Conservation (phyloP, 2,888 invertebrate species). For the Andrena haemorrhoa region DNA sequence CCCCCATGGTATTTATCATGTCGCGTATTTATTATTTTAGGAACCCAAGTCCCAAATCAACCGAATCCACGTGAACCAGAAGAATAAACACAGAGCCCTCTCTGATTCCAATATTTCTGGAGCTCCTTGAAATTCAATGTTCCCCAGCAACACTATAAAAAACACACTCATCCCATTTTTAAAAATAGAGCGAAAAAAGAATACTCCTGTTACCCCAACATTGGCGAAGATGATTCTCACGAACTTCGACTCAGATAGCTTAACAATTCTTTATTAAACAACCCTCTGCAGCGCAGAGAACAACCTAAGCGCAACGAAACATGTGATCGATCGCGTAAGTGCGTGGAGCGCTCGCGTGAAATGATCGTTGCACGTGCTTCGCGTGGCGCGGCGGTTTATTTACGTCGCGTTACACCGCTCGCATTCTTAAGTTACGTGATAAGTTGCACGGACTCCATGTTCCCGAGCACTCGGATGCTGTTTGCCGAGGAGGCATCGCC, state of each 20-base stretch:
- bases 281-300: too few relatives aligned
- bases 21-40: constrained; percentile 34
- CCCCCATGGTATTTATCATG: background rate
- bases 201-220: too few relatives aligned
- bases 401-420: constrained; percentile 28
- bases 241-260: too few relatives aligned
- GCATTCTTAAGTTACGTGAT: constrained; percentile 42
- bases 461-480: constrained; percentile 28
- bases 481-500: constrained; percentile 48
- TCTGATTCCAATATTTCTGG: background rate
- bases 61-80: background rate
- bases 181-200: background rate
- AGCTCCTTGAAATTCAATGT: background rate
- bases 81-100: background rate
- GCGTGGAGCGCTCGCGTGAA: background rate
- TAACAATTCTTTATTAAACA: too few relatives aligned
- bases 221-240: too few relatives aligned
- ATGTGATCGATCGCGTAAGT: too few relatives aligned
- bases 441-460: constrained; percentile 41
- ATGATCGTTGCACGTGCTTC: background rate
- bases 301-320: too few relatives aligned
- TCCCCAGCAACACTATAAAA: background rate
- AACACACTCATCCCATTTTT: background rate
- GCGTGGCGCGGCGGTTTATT: constrained; percentile 14
- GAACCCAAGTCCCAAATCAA: constrained; percentile 11